phyloP scores from a whole-genome alignment of 2,888 invertebrate species.

The Acanthococcus lagerstroemiae region DNA sequence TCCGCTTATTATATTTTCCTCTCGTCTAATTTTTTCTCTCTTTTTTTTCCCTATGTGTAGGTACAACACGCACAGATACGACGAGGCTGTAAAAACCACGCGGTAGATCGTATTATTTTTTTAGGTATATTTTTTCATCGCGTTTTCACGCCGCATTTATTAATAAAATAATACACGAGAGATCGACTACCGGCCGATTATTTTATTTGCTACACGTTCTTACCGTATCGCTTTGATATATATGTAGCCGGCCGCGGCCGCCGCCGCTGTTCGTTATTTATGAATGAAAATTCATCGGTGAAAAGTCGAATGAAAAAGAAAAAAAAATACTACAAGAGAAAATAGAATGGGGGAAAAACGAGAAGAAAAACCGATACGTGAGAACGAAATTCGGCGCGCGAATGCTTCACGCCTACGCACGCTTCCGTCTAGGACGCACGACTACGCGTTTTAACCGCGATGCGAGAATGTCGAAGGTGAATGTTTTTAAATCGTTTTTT shows the following conservation, averaged over 20 bases:
- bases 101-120: not conserved
- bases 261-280: not conserved
- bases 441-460: not conserved
- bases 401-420: conserved; percentile 5
- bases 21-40: not conserved
- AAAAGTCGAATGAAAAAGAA: not conserved
- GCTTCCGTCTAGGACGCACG: not conserved
- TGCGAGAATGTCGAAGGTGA: not conserved
- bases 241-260: too few species aligned
- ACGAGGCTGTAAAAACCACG: too few species aligned
- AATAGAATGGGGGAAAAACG: not conserved
- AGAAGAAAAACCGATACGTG: not conserved
- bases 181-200: not conserved
- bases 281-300: not conserved
- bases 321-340: not conserved
- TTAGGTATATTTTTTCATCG: not conserved
- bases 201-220: conserved; percentile 3
- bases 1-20: not conserved
- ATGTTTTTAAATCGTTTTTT: too few species aligned
- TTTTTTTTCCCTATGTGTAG: not conserved
- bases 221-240: not conserved
- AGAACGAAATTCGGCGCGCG: conserved; percentile 7
- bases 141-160: conserved; percentile 4
- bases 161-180: conserved; percentile 8
- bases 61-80: too few species aligned